Base-by-base conservation (phyloP, 2,113 vertebrate species). In the Puntigrus tetrazona region DNA sequence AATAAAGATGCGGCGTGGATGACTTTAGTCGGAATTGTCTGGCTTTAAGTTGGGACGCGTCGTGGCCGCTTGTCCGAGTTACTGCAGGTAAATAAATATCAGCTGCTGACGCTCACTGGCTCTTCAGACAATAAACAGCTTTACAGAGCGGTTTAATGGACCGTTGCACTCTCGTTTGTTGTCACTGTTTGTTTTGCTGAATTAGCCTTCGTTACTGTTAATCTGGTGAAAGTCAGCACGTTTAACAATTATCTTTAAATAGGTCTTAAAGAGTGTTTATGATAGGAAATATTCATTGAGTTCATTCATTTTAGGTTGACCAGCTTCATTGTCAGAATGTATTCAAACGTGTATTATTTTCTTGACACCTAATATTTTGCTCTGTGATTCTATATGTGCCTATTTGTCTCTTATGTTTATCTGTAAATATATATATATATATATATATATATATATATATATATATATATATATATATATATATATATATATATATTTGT, bases 31-130 rank as follows among this genome's bases (percentile, higher is more conserved):
- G 52, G 41, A 36, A 18, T 61, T 77, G 0, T 55, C 73, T 38
- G 72, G 31, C 18, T 81, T 10, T 6, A 31, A 18, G 3, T 59
- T 27, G 4, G 36, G 78, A 78, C 59, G 16, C 36, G 61, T 61
- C 73, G 63, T 11, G n/a, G 59, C n/a, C 47, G 27, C 34, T 77
- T 20, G n/a, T 13, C 69, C 14, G 72, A 78, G 41, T 82, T 29
- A 61, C 59, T 2, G 18, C 84, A 83, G 86, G 86, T 87, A 85
- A 84, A 27, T 43, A 83, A 16, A 63, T 74, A 70, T 61, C 4
- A 52, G 43, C 43, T 47, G 18, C 36, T 69, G 13, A 69, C 38
- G 13, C n/a, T 79, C 77, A 63, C 34, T 45, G 38, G 22, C 41
- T 79, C 57, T 65, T 63, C 27, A 29, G 18, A 65, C 36, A 78